Evolutionary conservation across 2,888 invertebrate species (phyloP).

Genomic region (Drosophila leonis): DNA sequence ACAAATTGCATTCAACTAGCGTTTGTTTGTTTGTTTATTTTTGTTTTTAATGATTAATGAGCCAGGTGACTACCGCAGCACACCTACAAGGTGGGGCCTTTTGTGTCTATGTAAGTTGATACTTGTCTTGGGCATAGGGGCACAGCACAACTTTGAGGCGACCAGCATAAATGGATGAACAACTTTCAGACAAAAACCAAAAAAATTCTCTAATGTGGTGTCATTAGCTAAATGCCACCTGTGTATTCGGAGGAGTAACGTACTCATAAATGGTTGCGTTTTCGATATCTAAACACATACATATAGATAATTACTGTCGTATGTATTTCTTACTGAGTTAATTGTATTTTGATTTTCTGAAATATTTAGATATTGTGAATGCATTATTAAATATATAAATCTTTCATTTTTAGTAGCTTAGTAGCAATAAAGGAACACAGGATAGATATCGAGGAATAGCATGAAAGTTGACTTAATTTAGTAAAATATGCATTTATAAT

Average conservation of each 20-base stretch:
- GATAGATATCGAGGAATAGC: too few species aligned
- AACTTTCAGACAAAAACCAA: slow-evolving; percentile 48
- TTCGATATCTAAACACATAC: not conserved
- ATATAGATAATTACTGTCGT: not conserved
- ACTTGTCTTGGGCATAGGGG: slow-evolving; percentile 36
- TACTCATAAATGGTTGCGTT: not conserved
- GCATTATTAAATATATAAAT: too few species aligned
- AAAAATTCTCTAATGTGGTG: slow-evolving; percentile 58
- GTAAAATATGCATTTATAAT: too few species aligned
- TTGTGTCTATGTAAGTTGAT: slow-evolving; percentile 56
- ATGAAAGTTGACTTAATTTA: too few species aligned
- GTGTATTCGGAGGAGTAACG: slow-evolving; percentile 24
- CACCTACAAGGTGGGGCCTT: slow-evolving; percentile 1
- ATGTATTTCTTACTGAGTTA: not conserved
- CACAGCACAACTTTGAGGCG: slow-evolving; percentile 24
- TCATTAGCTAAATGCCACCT: slow-evolving; percentile 45
- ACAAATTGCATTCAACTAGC: slow-evolving; percentile 71
- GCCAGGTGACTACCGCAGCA: slow-evolving; percentile 48
- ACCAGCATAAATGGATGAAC: slow-evolving; percentile 66
- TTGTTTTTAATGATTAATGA: slow-evolving; percentile 74
- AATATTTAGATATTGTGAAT: not conserved
- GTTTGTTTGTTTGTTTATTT: slow-evolving; percentile 55
- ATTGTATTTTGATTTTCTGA: not conserved
- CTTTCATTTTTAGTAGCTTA: too few species aligned
- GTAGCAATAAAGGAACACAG: too few species aligned